Percentiles rank a stretch among this genome's conserved stretches.
phyloP scores from a whole-genome alignment of 2,797 vertebrate genomes.

The Gephyroberyx darwinii region DNA sequence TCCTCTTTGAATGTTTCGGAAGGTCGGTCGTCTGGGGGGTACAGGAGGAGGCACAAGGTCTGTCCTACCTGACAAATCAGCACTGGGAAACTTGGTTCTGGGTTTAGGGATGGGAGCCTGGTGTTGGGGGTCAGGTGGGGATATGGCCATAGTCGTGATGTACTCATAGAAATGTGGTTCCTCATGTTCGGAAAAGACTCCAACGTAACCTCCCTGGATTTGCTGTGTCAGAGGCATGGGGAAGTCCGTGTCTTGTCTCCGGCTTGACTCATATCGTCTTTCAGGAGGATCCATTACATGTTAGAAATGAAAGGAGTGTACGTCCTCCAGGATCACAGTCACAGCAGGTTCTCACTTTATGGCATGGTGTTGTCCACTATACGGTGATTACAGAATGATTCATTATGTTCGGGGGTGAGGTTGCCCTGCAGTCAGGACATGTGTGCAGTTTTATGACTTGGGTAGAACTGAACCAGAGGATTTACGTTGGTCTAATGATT shows the following conservation, averaged over 20 bases:
- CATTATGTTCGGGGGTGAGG: background rate
- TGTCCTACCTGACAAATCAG: background rate
- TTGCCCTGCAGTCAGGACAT: conserved; percentile 1
- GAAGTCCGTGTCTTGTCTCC: conserved; percentile 24
- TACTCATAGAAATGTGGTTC: conserved; percentile 14
- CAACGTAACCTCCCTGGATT: background rate
- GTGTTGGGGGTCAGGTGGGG: background rate
- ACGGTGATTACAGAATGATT: background rate
- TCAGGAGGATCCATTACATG: conserved; percentile 65
- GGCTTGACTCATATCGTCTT: background rate
- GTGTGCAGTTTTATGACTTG: conserved; percentile 14
- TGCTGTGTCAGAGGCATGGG: conserved; percentile 31
- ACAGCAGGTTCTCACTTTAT: conserved; percentile 25
- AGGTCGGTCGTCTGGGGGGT: conserved; percentile 39
- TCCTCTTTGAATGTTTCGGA: background rate
- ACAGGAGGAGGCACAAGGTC: conserved; percentile 62
- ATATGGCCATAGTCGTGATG: background rate
- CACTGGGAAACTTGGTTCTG: conserved; percentile 34
- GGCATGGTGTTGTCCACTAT: conserved; percentile 4
- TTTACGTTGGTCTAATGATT: conserved; percentile 69
- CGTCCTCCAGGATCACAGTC: conserved; percentile 6
- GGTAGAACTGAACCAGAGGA: conserved; percentile 26
- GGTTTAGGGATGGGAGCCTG: background rate
- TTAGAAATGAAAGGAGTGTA: background rate
- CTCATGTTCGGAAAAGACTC: background rate